Percentiles rank a stretch among this genome's conserved stretches.
These are phyloP conservation scores for Strix aluco DNA, from an alignment of 2,113 vertebrate species.

Conservation along the genomic window DNA sequence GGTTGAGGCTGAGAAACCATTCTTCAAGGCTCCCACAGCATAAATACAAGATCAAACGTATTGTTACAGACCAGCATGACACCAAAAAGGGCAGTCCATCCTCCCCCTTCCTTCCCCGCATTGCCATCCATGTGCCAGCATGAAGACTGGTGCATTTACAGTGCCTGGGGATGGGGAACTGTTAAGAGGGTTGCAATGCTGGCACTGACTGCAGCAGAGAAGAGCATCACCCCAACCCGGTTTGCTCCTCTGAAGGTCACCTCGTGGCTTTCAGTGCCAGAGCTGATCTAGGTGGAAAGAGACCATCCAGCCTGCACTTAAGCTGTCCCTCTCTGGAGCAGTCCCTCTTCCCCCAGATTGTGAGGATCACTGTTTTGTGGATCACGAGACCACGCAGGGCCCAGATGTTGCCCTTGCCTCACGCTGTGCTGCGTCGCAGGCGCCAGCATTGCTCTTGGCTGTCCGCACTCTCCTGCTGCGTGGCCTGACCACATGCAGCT, in stretches of 20 bases:
- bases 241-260: background rate
- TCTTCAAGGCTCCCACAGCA: background rate
- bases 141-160: background rate
- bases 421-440: fast-evolving
- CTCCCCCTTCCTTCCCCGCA: background rate
- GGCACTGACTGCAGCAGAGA: background rate
- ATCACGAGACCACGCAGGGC: fast-evolving
- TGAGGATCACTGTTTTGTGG: background rate
- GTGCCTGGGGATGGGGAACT: background rate
- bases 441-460: background rate
- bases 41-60: background rate
- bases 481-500: background rate
- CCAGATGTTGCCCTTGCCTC: background rate
- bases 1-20: background rate
- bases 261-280: background rate
- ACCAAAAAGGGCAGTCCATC: background rate
- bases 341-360: background rate
- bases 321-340: background rate
- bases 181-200: background rate
- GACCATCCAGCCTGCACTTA: background rate
- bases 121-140: background rate
- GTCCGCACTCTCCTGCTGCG: background rate
- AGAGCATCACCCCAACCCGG: background rate
- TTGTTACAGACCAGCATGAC: background rate
- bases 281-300: background rate